Conservation (phyloP, 1,140 invertebrate species). For the Cydia amplana region DNA sequence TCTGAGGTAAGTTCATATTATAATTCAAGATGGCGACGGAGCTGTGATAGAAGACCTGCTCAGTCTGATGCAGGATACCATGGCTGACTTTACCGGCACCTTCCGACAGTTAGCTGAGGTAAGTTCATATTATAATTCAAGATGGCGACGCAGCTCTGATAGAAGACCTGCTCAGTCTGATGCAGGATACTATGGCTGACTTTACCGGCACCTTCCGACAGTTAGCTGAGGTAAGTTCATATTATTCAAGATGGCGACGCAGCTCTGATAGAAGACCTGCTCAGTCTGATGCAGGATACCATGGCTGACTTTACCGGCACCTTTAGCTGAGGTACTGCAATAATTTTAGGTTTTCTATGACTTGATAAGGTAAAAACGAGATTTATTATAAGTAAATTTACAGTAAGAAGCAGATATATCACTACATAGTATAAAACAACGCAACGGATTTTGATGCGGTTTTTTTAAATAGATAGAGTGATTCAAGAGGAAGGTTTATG, state of each 20-base stretch:
- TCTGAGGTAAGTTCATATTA: slow-evolving; percentile 55
- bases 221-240: slow-evolving; percentile 68
- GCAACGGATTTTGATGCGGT: no score
- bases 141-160: slow-evolving; percentile 54
- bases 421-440: no score
- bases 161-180: slow-evolving; percentile 78
- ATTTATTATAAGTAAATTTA: no score
- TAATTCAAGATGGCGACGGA: no score
- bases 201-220: slow-evolving; percentile 83
- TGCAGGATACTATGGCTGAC: slow-evolving; percentile 81
- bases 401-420: no score
- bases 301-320: slow-evolving; percentile 83
- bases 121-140: not conserved
- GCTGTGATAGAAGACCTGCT: slow-evolving; percentile 78
- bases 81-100: slow-evolving; percentile 82
- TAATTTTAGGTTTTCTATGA: no score
- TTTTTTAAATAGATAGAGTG: no score
- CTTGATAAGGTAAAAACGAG: no score
- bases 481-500: no score
- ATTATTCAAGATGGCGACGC: no score
- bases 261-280: slow-evolving; percentile 75
- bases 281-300: slow-evolving; percentile 80
- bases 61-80: slow-evolving; percentile 80
- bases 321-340: slow-evolving; percentile 79
- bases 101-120: slow-evolving; percentile 81